phyloP scores from a whole-genome alignment of 2,113 vertebrate species.

The Xyrauchen texanus region DNA sequence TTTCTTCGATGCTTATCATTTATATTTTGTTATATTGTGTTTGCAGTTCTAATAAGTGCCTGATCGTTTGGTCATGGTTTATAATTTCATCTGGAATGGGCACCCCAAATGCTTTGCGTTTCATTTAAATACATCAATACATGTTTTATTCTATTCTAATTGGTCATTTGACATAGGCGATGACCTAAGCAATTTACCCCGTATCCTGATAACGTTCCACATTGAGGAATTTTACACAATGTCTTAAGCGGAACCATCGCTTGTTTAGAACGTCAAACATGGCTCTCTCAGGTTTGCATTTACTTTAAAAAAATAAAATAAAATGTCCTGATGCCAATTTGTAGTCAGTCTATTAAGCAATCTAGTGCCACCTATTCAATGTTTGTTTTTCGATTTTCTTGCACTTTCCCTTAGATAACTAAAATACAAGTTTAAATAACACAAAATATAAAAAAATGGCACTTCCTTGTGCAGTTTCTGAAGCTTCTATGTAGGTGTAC shows the following conservation, averaged over 20 bases:
- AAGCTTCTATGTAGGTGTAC: background rate
- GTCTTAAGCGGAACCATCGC: no score
- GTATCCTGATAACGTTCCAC: no score
- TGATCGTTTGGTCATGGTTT: background rate
- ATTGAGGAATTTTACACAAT: no score
- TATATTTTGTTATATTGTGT: no score
- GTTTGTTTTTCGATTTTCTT: background rate
- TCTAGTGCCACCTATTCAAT: background rate
- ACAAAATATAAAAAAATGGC: no score
- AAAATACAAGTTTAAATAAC: background rate
- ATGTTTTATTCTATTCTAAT: slow-evolving; percentile 23
- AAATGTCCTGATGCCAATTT: no score
- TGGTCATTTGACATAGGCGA: slow-evolving; percentile 1
- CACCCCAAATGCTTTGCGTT: slow-evolving; percentile 3
- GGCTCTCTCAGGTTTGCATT: background rate
- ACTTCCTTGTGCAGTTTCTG: background rate
- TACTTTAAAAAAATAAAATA: no score
- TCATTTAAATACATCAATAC: slow-evolving; percentile 41
- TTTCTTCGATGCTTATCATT: no score
- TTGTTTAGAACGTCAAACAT: background rate
- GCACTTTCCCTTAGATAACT: background rate
- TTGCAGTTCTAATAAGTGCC: background rate
- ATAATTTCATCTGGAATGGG: background rate
- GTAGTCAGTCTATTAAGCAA: no score
- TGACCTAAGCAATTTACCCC: background rate